Percentiles rank a stretch among this genome's conserved stretches.
Conservation (phyloP, 2,113 vertebrate genomes). For the Macrotus californicus region DNA sequence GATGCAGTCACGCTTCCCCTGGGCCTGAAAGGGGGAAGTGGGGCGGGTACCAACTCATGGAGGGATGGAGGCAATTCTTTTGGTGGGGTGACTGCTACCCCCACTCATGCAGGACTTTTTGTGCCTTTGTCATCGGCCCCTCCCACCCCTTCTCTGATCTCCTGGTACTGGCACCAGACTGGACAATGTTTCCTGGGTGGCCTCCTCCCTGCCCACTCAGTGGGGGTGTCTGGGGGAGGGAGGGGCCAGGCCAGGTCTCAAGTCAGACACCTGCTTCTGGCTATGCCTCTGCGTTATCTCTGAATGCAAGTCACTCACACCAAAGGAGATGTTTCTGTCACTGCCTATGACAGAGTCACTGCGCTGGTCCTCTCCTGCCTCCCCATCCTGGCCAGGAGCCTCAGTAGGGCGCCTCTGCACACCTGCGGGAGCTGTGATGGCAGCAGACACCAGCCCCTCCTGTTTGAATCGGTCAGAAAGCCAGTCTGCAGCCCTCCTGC, state of each 20-base stretch:
- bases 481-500: background rate
- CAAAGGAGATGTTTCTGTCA: background rate
- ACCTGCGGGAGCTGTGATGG: constrained; percentile 22
- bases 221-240: fast-evolving
- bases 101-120: fast-evolving
- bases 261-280: background rate
- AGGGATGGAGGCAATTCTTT: fast-evolving
- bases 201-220: background rate
- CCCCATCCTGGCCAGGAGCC: fast-evolving
- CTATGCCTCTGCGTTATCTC: too few relatives aligned
- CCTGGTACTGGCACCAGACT: background rate
- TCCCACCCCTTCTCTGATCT: background rate
- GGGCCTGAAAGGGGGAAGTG: background rate
- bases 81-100: background rate
- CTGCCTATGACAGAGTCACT: background rate
- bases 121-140: background rate
- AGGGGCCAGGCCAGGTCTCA: background rate
- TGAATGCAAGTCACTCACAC: background rate
- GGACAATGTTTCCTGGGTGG: background rate
- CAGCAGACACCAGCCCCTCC: constrained; percentile 34
- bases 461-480: constrained; percentile 12
- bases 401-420: background rate
- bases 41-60: fast-evolving
- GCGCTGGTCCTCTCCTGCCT: background rate
- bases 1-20: background rate